Base-by-base conservation (phyloP, 2,113 vertebrate genomes). In the Psilopogon haemacephalus region DNA sequence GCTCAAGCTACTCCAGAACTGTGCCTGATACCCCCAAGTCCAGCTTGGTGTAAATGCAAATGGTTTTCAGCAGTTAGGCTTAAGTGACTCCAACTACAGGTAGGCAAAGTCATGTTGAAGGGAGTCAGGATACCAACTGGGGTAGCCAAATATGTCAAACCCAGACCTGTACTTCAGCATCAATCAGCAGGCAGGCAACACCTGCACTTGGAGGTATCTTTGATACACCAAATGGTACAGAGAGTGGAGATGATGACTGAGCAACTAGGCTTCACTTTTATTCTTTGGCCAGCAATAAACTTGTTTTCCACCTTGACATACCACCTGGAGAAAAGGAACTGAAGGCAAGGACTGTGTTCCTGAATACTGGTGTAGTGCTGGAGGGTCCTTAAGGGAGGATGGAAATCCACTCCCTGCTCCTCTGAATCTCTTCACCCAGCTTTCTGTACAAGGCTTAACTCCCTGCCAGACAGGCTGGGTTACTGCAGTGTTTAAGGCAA, bases 61-160 rank as follows among this genome's bases (percentile, higher is more conserved):
- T 37, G 32, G 8, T 52, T 63, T 68, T 63, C 32, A 78, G 40
- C 3, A 4, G 12, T 80, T 72, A 16, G 42, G 23, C 18, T 81
- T 16, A 38, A 64, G 1, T 2, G 72, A 59, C 20, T 81, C 20
- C 52, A 78, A 40, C 3, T 78, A 70, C n/a, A 88, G 46, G 5
- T 7, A 67, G 38, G 23, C 33, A 56, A 0, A 0, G n/a, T 20
- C 30, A 69, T 1, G 6, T 33, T 48, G 38, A 10, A 84, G 19
- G 12, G 23, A 33, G 35, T 38, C 37, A 52, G 73, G 15, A 72
- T 11, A 86, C 4, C 16, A 37, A 15, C 0, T 17, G 24, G 80
- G 2, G 33, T 3, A 54, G 35, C n/a, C 14, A 21, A 0, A 0
- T 8, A 24, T 33, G 50, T 50, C 54, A 27, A 14, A 69, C 37